Base-by-base conservation (phyloP, 1,140 invertebrate species). In the Sminthurinus signatus region DNA sequence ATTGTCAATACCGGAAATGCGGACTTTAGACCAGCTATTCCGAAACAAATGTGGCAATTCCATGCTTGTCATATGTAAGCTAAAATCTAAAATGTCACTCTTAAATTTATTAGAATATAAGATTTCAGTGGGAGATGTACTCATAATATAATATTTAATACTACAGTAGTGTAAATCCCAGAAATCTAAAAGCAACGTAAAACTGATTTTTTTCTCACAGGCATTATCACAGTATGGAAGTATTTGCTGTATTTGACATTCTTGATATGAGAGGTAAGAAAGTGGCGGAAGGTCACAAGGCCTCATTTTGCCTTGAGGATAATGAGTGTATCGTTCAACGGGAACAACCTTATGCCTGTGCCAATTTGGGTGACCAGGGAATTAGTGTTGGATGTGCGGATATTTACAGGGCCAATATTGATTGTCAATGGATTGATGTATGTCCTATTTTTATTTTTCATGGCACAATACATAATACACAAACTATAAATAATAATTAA, bases 191-290 rank as follows among this genome's bases (percentile, higher is more conserved):
- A n/a, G n/a, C n/a, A n/a, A n/a, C n/a, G n/a, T n/a, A n/a, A n/a
- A n/a, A n/a, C n/a, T n/a, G n/a, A n/a, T n/a, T n/a, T 61, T 56
- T 59, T 62, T 70, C 4, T 54, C 12, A n/a, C 73, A 97, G 93
- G 88, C 94, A 98, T 76, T 98, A 95, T 75, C 94, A 98, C 78
- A 96, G 93, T 75, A 98, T 98, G 93, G 92, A 96, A 76, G 88
- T 96, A 5, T 98, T 98, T 76, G 93, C 93, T 0, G 91, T 89
- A 21, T 98, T 96, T 74, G 92, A 98, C 74, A 83, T 98, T n/a
- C 81, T 91, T 50, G 85, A 96, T 75, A 62, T 72, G 0, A 74
- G 73, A 31, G 90, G 90, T 0, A 81, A 78, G 43, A 83, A 85
- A 73, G 85, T 96, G 0, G 94, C 94, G 0, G 91, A 96, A 75